Evolutionary conservation across 92 coral and sea anemone genomes (phyloP), one percentile per base, ranked within the genome.

Genomic region (Epizoanthus scotinus): DNA sequence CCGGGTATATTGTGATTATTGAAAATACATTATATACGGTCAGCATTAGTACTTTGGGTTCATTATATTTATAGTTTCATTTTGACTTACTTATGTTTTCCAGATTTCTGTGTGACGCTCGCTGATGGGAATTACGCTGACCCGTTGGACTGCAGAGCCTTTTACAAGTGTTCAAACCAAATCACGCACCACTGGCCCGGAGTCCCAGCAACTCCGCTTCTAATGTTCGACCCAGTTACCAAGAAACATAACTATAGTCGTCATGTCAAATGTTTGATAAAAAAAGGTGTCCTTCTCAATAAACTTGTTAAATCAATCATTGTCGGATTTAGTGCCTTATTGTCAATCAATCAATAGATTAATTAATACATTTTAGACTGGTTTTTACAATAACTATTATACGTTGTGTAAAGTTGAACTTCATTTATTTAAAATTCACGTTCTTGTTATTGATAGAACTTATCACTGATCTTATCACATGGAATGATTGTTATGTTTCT

Each of bases 61-160:
- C 44, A 40, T 5, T 9, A 9, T 0, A 40, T 40, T 40, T 2
- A 44, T 1, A 44, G 50, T 44, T 44, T 44, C 7, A 44, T 44
- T 44, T 0, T 44, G 67, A 9, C 44, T 29, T 72, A 26, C 13
- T 59, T 34, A 7, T 21, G 6, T 24, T 58, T 10, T 74, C 54
- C 67, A 74, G 80, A 59, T 21, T 74, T 74, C 40, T 74, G 80
- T 74, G 22, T 34, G 55, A 36, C 38, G 20, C 59, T 18, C 15
- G 18, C 22, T 5, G 68, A 75, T 59, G 81, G 81, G 3, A 34
- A 36, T 58, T 75, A 75, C 68, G 81, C 81, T 38, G 81, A 75
- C 54, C 81, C 81, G 2, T 14, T 34, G 17, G 81, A 75, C 65
- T 75, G 81, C 67, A 59, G 81, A 38, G 50, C 81, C 12, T 75